phyloP scores from a whole-genome alignment of 2,797 vertebrate genomes.

The Tiaroga cobitis region DNA sequence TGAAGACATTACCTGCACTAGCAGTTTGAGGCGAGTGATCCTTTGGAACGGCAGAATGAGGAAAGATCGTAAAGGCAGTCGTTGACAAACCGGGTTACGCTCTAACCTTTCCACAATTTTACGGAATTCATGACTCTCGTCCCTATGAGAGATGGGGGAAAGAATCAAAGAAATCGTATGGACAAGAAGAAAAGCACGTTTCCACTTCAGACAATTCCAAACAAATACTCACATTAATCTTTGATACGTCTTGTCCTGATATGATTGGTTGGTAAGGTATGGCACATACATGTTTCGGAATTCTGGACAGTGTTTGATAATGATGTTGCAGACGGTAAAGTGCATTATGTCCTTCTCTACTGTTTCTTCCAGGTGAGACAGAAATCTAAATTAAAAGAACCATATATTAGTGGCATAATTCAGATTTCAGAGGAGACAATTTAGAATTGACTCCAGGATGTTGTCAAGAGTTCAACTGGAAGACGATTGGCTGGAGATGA shows the following conservation, averaged over 20 bases:
- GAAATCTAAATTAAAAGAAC: constrained; percentile 81
- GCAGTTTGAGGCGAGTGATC: constrained; percentile 93
- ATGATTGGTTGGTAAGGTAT: constrained; percentile 98
- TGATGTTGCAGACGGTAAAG: constrained; percentile 92
- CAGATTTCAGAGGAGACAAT: background rate
- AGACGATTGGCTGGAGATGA: background rate
- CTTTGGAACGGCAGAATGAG: constrained; percentile 97
- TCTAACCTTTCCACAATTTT: constrained; percentile 88
- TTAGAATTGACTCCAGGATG: background rate
- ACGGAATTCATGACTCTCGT: constrained; percentile 84
- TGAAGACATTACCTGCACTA: constrained; percentile 81
- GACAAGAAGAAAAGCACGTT: background rate
- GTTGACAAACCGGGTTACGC: constrained; percentile 88
- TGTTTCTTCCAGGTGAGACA: constrained; percentile 91
- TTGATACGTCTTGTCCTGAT: constrained; percentile 95
- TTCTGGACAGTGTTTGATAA: constrained; percentile 82
- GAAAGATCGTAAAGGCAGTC: constrained; percentile 95
- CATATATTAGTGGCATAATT: background rate
- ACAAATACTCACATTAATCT: constrained; percentile 86
- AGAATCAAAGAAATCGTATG: background rate
- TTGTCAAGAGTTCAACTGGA: background rate
- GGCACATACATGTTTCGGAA: constrained; percentile 93
- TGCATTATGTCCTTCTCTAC: constrained; percentile 87
- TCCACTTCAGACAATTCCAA: accelerated
- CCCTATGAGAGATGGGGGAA: constrained; percentile 73